These are phyloP conservation scores for Hippocampus barbouri DNA, from an alignment of 2,113 vertebrate species.

Conservation along the genomic window DNA sequence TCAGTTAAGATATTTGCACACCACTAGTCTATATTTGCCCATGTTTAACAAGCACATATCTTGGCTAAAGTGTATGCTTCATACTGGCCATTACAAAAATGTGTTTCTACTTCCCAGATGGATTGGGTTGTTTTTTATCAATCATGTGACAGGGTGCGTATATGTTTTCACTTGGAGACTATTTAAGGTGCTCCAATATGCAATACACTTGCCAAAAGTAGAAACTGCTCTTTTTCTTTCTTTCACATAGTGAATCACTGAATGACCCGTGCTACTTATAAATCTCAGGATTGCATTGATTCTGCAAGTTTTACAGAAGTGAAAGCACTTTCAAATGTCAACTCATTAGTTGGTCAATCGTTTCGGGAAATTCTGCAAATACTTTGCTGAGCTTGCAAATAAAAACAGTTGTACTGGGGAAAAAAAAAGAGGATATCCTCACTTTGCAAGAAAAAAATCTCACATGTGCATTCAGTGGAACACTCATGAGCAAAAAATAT, in stretches of 20 bases:
- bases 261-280: conserved; percentile 25
- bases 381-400: conserved; percentile 57
- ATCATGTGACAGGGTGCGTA: background rate
- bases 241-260: conserved; percentile 39
- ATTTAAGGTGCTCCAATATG: background rate
- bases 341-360: conserved; percentile 53
- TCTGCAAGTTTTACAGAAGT: conserved; percentile 45
- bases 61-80: too few species aligned
- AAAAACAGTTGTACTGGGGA: conserved; percentile 37
- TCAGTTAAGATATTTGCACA: conserved; percentile 23
- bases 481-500: background rate
- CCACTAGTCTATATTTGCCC: background rate
- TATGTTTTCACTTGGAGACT: background rate
- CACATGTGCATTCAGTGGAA: background rate
- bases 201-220: background rate
- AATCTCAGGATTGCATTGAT: conserved; percentile 6
- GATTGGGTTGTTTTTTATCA: background rate
- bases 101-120: too few species aligned
- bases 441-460: conserved; percentile 3
- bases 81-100: too few species aligned
- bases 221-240: background rate
- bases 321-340: conserved; percentile 56
- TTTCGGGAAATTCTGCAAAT: conserved; percentile 48
- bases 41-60: too few species aligned
- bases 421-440: conserved; percentile 38